These are phyloP conservation scores for Lochmaea capreae DNA, from an alignment of 2,888 invertebrate species.

Conservation along the genomic window DNA sequence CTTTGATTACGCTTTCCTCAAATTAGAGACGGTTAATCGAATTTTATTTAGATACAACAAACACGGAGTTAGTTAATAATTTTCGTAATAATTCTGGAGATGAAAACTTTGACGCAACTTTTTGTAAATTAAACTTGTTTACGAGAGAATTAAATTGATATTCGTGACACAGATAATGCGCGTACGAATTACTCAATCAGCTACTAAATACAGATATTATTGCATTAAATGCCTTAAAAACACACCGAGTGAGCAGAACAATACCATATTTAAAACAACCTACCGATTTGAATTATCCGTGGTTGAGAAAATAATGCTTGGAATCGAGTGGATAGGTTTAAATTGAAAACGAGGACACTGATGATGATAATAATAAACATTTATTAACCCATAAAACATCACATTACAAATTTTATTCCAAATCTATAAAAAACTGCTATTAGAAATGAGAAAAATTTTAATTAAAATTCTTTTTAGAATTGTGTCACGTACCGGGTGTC, in stretches of 20 bases:
- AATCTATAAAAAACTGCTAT: background rate
- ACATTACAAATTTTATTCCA: background rate
- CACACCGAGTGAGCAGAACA: background rate
- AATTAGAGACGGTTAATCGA: too few species aligned
- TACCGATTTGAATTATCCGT: background rate
- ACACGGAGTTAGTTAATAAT: too few species aligned
- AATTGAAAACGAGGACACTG: background rate
- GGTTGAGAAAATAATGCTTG: background rate
- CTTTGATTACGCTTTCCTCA: too few species aligned
- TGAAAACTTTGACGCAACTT: background rate
- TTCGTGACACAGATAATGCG: background rate
- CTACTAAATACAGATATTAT: background rate
- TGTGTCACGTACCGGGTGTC: too few species aligned
- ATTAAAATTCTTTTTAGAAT: background rate
- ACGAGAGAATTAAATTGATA: background rate
- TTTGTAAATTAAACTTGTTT: background rate
- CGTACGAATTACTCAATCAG: background rate
- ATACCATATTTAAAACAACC: background rate
- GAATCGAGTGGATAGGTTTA: background rate
- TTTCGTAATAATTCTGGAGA: background rate
- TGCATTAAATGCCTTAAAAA: background rate
- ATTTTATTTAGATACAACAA: too few species aligned
- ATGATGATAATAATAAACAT: background rate
- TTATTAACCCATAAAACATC: background rate
- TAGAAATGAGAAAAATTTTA: background rate